A percentile compares a stretch with the other conserved stretches of the same genome.
Evolutionary conservation across 2,888 invertebrate genomes (phyloP).

Genomic region (Eristalinus aeneus): DNA sequence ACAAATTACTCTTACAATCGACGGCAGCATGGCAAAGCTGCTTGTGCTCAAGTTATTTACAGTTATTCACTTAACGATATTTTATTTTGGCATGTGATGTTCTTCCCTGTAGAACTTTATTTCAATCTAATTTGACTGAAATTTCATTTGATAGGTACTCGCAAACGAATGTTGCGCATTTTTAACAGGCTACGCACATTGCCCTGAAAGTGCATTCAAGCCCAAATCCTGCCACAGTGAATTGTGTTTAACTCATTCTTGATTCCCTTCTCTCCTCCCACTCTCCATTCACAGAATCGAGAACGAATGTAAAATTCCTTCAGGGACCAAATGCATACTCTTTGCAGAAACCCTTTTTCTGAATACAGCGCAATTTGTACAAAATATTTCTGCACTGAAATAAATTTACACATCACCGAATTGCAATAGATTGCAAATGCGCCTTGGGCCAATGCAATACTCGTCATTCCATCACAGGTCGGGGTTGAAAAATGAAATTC

Average conservation of each 20-base stretch:
- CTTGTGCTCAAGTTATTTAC: too few species aligned
- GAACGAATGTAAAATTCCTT: background rate
- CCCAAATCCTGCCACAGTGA: background rate
- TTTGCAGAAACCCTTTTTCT: background rate
- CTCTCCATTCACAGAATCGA: background rate
- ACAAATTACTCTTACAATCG: too few species aligned
- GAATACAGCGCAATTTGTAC: background rate
- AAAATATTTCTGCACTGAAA: background rate
- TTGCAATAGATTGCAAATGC: background rate
- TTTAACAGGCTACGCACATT: background rate
- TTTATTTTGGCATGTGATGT: too few species aligned
- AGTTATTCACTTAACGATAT: too few species aligned
- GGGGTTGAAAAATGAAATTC: background rate
- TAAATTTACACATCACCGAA: constrained; percentile 5
- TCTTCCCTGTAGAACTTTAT: too few species aligned
- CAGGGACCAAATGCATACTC: background rate
- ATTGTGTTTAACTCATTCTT: background rate
- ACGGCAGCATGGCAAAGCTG: too few species aligned
- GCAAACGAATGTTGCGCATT: background rate
- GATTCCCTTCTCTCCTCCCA: background rate
- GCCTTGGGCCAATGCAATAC: background rate
- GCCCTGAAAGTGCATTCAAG: background rate
- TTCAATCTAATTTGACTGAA: too few species aligned
- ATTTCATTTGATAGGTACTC: too few species aligned
- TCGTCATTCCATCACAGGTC: background rate